These are phyloP conservation scores for Catagonus wagneri DNA, from an alignment of 2,113 vertebrate species.

Conservation along the genomic window DNA sequence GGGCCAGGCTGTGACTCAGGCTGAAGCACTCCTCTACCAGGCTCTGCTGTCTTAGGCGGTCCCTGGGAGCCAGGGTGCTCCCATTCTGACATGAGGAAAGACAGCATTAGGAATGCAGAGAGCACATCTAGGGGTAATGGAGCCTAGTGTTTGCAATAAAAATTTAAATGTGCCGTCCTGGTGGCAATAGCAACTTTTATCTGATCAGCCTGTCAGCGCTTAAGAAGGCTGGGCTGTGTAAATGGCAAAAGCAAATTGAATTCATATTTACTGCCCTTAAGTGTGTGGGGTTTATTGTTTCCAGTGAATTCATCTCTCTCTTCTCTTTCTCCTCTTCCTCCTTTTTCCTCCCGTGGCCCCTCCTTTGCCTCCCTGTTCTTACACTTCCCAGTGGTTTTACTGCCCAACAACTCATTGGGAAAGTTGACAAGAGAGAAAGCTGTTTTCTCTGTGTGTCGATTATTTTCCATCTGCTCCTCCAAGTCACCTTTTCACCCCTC, in stretches of 20 bases:
- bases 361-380: not conserved
- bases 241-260: constrained; percentile 82
- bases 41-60: not conserved
- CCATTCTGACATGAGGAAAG: constrained; percentile 70
- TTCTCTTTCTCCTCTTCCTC: constrained; percentile 51
- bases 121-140: constrained; percentile 87
- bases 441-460: not conserved
- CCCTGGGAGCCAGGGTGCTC: constrained; percentile 52
- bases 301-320: constrained; percentile 59
- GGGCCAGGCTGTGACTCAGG: not conserved
- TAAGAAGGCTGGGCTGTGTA: constrained; percentile 78
- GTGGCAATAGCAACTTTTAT: constrained; percentile 79
- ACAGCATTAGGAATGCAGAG: constrained; percentile 81
- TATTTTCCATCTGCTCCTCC: not conserved
- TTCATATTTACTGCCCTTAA: constrained; percentile 82
- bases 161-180: constrained; percentile 86
- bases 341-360: not conserved
- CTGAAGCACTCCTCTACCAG: not conserved
- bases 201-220: constrained; percentile 81
- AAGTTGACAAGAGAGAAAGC: not conserved
- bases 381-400: not conserved
- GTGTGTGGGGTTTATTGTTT: constrained; percentile 79
- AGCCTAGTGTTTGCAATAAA: constrained; percentile 88
- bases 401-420: not conserved
- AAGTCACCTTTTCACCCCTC: not conserved